Percentiles rank a stretch among this genome's conserved stretches.
phyloP scores from a whole-genome alignment of 2,888 invertebrate species.

The Apomyelois bistriatella region DNA sequence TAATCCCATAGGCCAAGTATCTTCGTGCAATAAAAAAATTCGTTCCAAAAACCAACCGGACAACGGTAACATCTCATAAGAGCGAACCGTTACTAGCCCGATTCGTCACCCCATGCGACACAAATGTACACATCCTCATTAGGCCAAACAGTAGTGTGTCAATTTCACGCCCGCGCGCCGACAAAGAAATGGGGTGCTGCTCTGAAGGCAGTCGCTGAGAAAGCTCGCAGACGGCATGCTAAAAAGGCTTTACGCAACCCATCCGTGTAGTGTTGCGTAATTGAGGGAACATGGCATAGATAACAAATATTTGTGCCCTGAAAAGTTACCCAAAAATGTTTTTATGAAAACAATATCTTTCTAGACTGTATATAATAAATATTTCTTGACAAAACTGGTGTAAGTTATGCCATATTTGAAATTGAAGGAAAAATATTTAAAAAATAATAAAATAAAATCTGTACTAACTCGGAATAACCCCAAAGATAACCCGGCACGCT shows the following conservation, averaged over 20 bases:
- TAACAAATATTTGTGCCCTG: too few species aligned
- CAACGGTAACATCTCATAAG: slow-evolving; percentile 47
- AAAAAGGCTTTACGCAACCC: slow-evolving; percentile 68
- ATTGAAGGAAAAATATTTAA: too few species aligned
- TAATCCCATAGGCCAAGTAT: too few species aligned
- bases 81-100: slow-evolving; percentile 52
- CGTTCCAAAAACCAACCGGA: neutral
- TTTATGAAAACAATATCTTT: too few species aligned
- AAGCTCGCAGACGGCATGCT: slow-evolving; percentile 71
- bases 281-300: slow-evolving; percentile 15
- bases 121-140: slow-evolving; percentile 23
- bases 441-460: too few species aligned
- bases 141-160: slow-evolving; percentile 37
- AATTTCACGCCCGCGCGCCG: slow-evolving; percentile 58
- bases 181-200: slow-evolving; percentile 63
- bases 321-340: too few species aligned
- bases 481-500: too few species aligned
- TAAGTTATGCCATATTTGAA: too few species aligned
- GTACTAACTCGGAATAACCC: too few species aligned
- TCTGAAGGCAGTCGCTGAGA: slow-evolving; percentile 58
- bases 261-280: slow-evolving; percentile 51
- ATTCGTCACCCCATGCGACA: slow-evolving; percentile 48
- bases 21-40: too few species aligned
- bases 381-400: too few species aligned
- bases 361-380: too few species aligned